Percentiles rank a stretch among this genome's conserved stretches.
Conservation (phyloP, 2,113 vertebrate species). For the Cathartes aura region DNA sequence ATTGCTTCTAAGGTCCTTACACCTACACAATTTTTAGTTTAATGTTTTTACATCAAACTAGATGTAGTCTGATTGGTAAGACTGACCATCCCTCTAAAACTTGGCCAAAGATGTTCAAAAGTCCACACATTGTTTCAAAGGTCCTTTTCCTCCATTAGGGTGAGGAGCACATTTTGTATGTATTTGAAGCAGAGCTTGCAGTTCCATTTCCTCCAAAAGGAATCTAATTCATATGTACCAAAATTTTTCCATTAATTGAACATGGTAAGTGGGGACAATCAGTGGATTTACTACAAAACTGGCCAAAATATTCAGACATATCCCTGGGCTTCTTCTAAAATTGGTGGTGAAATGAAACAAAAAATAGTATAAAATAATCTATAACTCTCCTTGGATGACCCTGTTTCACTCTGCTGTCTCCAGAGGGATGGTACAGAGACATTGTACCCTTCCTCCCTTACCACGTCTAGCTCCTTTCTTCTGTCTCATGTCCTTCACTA, state of each 20-base stretch:
- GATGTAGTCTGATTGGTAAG: neutral
- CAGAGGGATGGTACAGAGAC: neutral
- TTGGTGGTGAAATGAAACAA: neutral
- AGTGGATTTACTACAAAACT: neutral
- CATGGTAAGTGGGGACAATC: neutral
- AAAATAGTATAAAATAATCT: neutral
- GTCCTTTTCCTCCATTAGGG: neutral
- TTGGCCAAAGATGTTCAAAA: neutral
- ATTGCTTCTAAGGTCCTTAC: neutral
- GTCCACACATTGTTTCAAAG: neutral
- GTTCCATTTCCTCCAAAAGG: neutral
- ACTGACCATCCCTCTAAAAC: neutral
- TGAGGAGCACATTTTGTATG: neutral
- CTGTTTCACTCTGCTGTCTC: neutral
- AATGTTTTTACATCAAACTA: neutral
- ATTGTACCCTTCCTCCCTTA: neutral
- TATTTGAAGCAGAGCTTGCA: neutral
- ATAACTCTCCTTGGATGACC: neutral
- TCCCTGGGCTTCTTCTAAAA: neutral
- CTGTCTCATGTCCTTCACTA: neutral
- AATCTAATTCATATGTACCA: neutral
- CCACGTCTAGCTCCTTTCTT: neutral
- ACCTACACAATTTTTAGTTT: neutral
- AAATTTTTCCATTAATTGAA: neutral
- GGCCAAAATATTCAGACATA: neutral